A percentile compares a stretch with the other conserved stretches of the same genome.
Conservation (phyloP, 1,140 invertebrate genomes). For the Drosophila serrata region DNA sequence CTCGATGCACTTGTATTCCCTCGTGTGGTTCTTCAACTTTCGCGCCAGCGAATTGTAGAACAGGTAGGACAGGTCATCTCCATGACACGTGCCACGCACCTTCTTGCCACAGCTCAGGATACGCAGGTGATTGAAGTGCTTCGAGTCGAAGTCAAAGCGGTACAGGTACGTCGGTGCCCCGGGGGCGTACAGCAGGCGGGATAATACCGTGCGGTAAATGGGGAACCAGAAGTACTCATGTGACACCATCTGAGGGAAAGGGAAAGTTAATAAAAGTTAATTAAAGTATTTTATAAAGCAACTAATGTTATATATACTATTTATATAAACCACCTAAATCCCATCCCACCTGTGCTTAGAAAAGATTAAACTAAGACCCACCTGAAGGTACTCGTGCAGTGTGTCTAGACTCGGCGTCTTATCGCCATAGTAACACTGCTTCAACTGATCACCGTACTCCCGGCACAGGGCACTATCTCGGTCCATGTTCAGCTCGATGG, state of each 20-base stretch:
- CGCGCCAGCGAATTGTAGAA: conserved; percentile 86
- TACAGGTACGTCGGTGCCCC: conserved; percentile 86
- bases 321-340: neutral
- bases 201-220: conserved; percentile 85
- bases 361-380: conserved; percentile 15
- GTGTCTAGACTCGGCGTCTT: conserved; percentile 81
- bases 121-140: conserved; percentile 80
- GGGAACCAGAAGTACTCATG: conserved; percentile 85
- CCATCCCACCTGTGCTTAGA: neutral
- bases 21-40: conserved; percentile 83
- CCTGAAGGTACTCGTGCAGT: conserved; percentile 78
- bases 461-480: conserved; percentile 75
- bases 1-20: conserved; percentile 85
- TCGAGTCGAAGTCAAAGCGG: conserved; percentile 85
- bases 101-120: conserved; percentile 85
- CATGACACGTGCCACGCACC: conserved; percentile 86
- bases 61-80: conserved; percentile 89
- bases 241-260: conserved; percentile 72
- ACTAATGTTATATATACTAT: neutral
- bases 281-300: neutral
- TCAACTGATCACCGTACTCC: conserved; percentile 76
- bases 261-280: neutral
- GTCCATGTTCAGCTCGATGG: conserved; percentile 78
- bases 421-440: conserved; percentile 72
- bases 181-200: conserved; percentile 76